Conservation (phyloP, 2,797 vertebrate genomes). For the Bufotes viridis region DNA sequence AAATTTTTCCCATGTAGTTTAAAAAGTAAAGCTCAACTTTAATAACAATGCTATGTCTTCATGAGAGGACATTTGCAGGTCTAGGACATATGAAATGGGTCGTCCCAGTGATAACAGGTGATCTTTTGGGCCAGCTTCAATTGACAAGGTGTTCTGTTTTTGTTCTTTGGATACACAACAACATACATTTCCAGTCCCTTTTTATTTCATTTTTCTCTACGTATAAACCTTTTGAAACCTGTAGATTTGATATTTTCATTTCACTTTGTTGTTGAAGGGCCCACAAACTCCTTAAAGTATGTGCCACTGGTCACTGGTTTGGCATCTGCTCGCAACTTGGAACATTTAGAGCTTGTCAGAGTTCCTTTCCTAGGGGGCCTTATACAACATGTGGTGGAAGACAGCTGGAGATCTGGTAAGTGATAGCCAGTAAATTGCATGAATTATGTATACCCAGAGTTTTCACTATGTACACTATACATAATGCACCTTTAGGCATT, state of each 20-base stretch:
- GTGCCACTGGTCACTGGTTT: slow-evolving; percentile 96
- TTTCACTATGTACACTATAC: too few species aligned
- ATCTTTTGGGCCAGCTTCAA: too few species aligned
- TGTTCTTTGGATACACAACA: too few species aligned
- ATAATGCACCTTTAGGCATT: too few species aligned
- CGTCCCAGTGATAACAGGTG: too few species aligned
- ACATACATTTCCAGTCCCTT: too few species aligned
- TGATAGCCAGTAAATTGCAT: background rate
- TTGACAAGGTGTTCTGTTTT: too few species aligned
- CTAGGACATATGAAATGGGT: too few species aligned
- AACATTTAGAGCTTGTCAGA: slow-evolving; percentile 95
- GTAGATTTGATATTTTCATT: background rate
- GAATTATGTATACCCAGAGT: background rate
- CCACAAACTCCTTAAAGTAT: slow-evolving; percentile 98
- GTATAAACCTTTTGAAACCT: background rate
- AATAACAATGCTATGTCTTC: too few species aligned
- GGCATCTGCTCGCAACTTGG: slow-evolving; percentile 93
- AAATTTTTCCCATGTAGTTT: too few species aligned
- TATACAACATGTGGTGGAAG: slow-evolving; percentile 98
- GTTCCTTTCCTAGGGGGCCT: slow-evolving; percentile 97
- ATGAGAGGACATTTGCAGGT: too few species aligned
- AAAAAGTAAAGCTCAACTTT: too few species aligned
- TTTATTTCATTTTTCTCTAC: background rate
- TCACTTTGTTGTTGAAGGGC: slow-evolving; percentile 75
- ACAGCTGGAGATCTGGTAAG: slow-evolving; percentile 97